phyloP scores from a whole-genome alignment of 1,140 invertebrate species.

The Drosophila ogumai region DNA sequence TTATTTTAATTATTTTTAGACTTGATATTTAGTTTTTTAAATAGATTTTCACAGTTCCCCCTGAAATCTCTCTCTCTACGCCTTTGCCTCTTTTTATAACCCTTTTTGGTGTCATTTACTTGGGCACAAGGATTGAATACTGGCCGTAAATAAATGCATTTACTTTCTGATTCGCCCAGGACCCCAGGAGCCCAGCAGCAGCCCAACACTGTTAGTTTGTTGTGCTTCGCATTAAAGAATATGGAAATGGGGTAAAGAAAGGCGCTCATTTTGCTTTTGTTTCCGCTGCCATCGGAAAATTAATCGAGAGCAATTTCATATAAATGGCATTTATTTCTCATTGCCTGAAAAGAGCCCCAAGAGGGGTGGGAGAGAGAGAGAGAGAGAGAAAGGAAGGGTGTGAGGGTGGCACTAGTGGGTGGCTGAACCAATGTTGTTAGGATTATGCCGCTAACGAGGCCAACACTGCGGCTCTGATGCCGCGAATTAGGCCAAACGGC shows the following conservation, averaged over 20 bases:
- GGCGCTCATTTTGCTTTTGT: slow-evolving; percentile 35
- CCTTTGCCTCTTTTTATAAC: neutral
- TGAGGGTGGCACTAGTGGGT: neutral
- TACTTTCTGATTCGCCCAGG: slow-evolving; percentile 46
- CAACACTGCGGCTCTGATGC: slow-evolving; percentile 48
- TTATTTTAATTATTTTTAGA: neutral
- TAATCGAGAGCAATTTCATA: slow-evolving; percentile 71
- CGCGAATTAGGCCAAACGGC: slow-evolving; percentile 64
- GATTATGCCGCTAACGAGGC: slow-evolving; percentile 74
- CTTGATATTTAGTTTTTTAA: neutral
- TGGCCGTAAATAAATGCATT: slow-evolving; percentile 52
- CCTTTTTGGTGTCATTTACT: slow-evolving; percentile 23
- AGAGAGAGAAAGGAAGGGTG: neutral
- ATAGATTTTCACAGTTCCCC: neutral
- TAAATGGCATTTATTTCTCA: slow-evolving; percentile 62
- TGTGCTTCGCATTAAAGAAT: neutral
- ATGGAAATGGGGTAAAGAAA: slow-evolving; percentile 24
- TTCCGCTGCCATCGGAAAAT: slow-evolving; percentile 52
- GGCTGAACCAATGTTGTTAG: slow-evolving; percentile 43
- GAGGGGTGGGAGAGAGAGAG: neutral
- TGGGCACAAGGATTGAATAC: slow-evolving; percentile 17
- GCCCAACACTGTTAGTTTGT: slow-evolving; percentile 22
- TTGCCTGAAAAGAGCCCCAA: slow-evolving; percentile 20
- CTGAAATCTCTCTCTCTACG: neutral
- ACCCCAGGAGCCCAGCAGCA: neutral